Evolutionary conservation across 2,113 vertebrate genomes (phyloP).

Genomic region (Petrocephalus microphthalmus): DNA sequence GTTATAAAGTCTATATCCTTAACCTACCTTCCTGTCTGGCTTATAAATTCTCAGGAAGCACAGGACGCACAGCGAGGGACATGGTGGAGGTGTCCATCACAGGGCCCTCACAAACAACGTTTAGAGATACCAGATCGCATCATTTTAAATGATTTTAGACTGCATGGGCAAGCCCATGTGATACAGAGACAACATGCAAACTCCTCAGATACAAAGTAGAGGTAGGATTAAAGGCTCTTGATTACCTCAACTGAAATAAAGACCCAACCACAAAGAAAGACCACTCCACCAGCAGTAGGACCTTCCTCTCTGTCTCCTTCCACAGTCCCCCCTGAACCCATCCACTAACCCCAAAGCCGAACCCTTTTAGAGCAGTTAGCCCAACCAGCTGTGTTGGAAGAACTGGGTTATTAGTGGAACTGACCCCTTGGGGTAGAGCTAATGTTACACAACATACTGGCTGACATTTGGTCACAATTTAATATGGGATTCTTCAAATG

Average conservation of each 20-base stretch:
- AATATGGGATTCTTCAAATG: too few species aligned
- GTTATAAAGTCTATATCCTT: not conserved
- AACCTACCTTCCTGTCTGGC: not conserved
- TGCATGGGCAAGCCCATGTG: not conserved
- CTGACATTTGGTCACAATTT: too few species aligned
- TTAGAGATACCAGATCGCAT: not conserved
- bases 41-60: not conserved
- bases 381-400: too few species aligned
- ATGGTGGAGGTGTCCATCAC: not conserved
- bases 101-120: not conserved
- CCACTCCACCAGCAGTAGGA: not conserved
- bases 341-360: too few species aligned
- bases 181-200: not conserved
- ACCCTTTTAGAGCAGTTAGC: too few species aligned
- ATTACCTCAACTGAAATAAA: not conserved
- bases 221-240: not conserved
- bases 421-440: too few species aligned
- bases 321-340: not conserved
- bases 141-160: not conserved
- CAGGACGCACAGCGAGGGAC: not conserved
- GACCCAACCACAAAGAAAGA: not conserved
- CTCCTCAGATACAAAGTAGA: not conserved
- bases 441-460: too few species aligned
- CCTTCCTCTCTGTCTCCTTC: not conserved
- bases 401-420: too few species aligned